These are phyloP conservation scores for Drosophila dives DNA, from an alignment of 2,888 invertebrate species.

Conservation along the genomic window DNA sequence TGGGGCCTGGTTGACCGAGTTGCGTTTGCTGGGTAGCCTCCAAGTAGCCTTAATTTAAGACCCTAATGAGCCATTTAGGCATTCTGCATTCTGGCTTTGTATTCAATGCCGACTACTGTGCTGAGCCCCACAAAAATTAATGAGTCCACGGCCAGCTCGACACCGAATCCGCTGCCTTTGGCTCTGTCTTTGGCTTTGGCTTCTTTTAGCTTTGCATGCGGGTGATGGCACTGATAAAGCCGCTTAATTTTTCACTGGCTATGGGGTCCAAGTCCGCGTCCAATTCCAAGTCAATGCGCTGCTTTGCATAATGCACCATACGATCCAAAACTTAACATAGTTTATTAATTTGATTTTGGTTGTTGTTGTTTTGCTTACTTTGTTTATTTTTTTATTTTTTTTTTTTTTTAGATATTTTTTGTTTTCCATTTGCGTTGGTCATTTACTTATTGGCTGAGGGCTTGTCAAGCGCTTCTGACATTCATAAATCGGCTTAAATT, in stretches of 20 bases:
- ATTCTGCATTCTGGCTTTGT: conserved; percentile 74
- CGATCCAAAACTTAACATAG: conserved; percentile 56
- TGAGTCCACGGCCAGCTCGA: conserved; percentile 71
- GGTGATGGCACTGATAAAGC: conserved; percentile 78
- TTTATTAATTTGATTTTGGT: conserved; percentile 71
- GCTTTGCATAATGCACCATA: conserved; percentile 73
- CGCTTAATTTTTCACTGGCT: conserved; percentile 75
- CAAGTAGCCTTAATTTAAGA: conserved; percentile 77
- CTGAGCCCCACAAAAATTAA: conserved; percentile 63
- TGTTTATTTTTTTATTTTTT: conserved; percentile 47
- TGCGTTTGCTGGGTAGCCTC: conserved; percentile 44
- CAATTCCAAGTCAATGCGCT: conserved; percentile 36
- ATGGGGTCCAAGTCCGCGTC: conserved; percentile 38
- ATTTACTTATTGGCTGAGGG: conserved; percentile 22
- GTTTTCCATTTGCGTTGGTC: conserved; percentile 22
- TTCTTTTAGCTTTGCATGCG: conserved; percentile 57
- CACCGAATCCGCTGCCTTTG: conserved; percentile 10
- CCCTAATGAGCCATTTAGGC: conserved; percentile 79
- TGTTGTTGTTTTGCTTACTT: conserved; percentile 17
- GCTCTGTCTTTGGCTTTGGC: conserved; percentile 4
- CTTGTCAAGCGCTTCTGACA: conserved; percentile 59
- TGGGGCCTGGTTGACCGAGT: conserved; percentile 73
- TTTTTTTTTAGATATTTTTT: conserved; percentile 54
- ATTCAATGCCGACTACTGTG: conserved; percentile 80
- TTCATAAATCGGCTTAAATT: conserved; percentile 79